Percentiles rank a stretch among this genome's conserved stretches.
These are phyloP conservation scores for Eupithecia centaureata DNA, from an alignment of 2,888 invertebrate genomes.

Conservation along the genomic window DNA sequence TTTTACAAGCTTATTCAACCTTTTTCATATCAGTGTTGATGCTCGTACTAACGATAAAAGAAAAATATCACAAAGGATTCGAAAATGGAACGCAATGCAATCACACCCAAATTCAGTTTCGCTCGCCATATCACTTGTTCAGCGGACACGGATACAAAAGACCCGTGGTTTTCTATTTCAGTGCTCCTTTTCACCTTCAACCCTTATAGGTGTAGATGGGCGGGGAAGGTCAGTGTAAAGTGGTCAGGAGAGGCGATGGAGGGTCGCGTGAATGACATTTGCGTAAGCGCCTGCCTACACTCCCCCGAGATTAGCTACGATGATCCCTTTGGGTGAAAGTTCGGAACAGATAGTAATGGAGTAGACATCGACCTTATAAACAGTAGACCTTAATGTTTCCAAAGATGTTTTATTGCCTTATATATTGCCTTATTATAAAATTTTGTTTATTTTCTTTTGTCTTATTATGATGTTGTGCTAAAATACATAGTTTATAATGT, in stretches of 20 bases:
- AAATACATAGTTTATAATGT: no score
- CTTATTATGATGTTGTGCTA: no score
- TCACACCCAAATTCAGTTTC: constrained; percentile 64
- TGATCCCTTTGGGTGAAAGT: constrained; percentile 55
- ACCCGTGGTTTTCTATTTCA: constrained; percentile 41
- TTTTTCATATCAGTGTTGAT: background rate
- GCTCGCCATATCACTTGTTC: constrained; percentile 58
- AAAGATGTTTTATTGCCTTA: no score
- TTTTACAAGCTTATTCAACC: background rate
- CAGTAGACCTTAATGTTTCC: no score
- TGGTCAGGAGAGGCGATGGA: constrained; percentile 60
- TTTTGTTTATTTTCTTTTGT: no score
- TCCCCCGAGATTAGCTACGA: constrained; percentile 72
- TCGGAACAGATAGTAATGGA: constrained; percentile 46
- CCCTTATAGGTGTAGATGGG: constrained; percentile 20
- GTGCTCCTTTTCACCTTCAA: constrained; percentile 43
- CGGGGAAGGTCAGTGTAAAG: constrained; percentile 48
- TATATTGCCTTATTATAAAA: no score
- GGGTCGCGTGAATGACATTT: constrained; percentile 75
- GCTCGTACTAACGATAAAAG: constrained; percentile 37
- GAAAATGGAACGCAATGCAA: constrained; percentile 67
- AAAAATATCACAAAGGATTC: constrained; percentile 55
- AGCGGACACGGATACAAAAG: constrained; percentile 46
- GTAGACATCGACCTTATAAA: no score
- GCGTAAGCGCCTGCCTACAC: constrained; percentile 69